Percentiles rank a stretch among this genome's conserved stretches.
These are phyloP conservation scores for Acanthaster planci DNA, from an alignment of 35 echinoderm and acorn worm species.

Conservation along the genomic window DNA sequence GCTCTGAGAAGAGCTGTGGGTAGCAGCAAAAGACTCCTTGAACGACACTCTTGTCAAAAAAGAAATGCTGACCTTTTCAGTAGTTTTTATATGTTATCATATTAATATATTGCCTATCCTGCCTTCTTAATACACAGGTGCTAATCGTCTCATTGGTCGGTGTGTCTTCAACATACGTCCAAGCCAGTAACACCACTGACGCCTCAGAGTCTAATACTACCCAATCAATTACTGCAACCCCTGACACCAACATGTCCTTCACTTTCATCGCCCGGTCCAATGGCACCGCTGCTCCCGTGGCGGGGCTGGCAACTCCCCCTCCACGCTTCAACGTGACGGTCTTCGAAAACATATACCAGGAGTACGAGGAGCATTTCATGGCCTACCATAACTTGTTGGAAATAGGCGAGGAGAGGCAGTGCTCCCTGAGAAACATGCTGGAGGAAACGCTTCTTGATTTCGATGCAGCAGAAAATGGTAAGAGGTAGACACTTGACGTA, in stretches of 20 bases:
- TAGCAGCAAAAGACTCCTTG: too few relatives aligned
- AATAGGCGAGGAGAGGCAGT: background rate
- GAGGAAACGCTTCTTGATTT: background rate
- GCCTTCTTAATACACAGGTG: background rate
- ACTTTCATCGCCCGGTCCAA: background rate
- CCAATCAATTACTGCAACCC: background rate
- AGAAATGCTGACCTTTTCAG: too few relatives aligned
- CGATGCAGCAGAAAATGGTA: background rate
- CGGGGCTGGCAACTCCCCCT: background rate
- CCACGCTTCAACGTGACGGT: background rate
- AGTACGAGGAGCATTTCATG: background rate
- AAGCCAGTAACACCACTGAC: background rate
- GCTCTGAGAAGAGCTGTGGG: too few relatives aligned
- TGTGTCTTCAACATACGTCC: background rate
- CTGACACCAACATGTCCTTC: slow-evolving; percentile 11
- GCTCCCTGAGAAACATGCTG: background rate
- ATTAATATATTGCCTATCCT: background rate
- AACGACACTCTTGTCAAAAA: too few relatives aligned
- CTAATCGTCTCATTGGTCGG: background rate
- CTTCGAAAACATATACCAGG: background rate
- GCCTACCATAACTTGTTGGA: background rate
- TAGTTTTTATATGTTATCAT: too few relatives aligned
- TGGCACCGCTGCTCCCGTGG: background rate
- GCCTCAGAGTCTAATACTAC: background rate
- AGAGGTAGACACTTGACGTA: background rate